phyloP scores from a whole-genome alignment of 1,140 invertebrate genomes.

The Aphelinus certus region DNA sequence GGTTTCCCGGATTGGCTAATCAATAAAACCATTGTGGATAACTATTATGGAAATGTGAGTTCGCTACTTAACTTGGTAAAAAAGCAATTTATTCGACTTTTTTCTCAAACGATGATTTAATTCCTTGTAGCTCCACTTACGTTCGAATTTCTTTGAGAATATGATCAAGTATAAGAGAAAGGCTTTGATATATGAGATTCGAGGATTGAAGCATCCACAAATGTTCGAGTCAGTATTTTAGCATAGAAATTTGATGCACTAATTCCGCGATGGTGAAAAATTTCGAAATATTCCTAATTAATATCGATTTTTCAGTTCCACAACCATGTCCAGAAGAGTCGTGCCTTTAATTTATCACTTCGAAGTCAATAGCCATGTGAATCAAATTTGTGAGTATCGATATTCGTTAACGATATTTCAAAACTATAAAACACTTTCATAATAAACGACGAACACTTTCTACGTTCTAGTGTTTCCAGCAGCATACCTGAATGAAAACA shows the following conservation, averaged over 20 bases:
- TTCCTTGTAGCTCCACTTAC: conserved; percentile 14
- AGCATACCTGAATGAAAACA: conserved; percentile 26
- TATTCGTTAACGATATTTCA: not conserved
- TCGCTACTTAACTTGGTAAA: too few relatives aligned
- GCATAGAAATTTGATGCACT: too few relatives aligned
- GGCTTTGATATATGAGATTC: conserved; percentile 13
- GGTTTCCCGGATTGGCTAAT: conserved; percentile 34
- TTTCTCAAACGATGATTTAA: too few relatives aligned
- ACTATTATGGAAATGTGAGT: conserved; percentile 36
- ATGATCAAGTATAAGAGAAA: conserved; percentile 32
- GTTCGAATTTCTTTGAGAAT: conserved; percentile 35
- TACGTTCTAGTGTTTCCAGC: conserved; percentile 23
- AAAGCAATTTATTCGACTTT: too few relatives aligned
- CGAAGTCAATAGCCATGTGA: conserved; percentile 30
- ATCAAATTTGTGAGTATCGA: conserved; percentile 25
- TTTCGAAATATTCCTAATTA: not conserved
- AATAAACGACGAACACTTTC: not conserved
- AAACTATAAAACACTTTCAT: too few relatives aligned
- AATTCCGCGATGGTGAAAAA: too few relatives aligned
- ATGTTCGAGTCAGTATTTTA: conserved; percentile 19
- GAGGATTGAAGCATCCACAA: conserved; percentile 20
- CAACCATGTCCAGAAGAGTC: conserved; percentile 30
- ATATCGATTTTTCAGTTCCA: conserved; percentile 10
- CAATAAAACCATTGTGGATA: conserved; percentile 14
- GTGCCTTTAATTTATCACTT: conserved; percentile 34